A percentile compares a stretch with the other conserved stretches of the same genome.
These are phyloP conservation scores for Drosophila percnosoma DNA, from an alignment of 2,888 invertebrate genomes.

Conservation along the genomic window DNA sequence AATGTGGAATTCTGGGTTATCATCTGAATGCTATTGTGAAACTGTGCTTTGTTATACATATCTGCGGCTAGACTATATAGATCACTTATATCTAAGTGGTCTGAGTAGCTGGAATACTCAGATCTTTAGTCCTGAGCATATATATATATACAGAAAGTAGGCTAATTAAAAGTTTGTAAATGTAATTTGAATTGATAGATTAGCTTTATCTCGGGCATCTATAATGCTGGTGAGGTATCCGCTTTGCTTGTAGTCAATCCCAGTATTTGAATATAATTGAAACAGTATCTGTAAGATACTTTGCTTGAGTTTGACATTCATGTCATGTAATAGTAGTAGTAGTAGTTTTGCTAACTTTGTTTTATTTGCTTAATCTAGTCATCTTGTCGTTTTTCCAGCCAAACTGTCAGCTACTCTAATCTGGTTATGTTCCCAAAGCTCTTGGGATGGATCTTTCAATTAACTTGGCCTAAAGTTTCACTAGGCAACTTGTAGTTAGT, in stretches of 20 bases:
- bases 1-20: conserved; percentile 44
- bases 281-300: neutral
- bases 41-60: conserved; percentile 10
- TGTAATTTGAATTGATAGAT: neutral
- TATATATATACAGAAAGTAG: neutral
- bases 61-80: neutral
- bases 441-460: conserved; percentile 47
- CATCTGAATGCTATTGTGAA: conserved; percentile 10
- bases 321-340: neutral
- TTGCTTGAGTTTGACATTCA: neutral
- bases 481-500: conserved; percentile 38
- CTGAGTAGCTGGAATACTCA: too few species aligned
- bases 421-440: conserved; percentile 25
- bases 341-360: neutral
- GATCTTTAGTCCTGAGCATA: neutral
- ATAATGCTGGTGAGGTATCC: neutral
- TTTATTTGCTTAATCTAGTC: neutral
- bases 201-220: neutral
- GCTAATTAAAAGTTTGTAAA: neutral
- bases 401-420: conserved; percentile 22
- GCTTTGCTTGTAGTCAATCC: neutral
- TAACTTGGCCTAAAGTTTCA: conserved; percentile 47
- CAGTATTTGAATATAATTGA: neutral
- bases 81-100: conserved; percentile 1
- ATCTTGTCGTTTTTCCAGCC: neutral